Base-by-base conservation (phyloP, 2,888 invertebrate species). In the Apantesis nais region DNA sequence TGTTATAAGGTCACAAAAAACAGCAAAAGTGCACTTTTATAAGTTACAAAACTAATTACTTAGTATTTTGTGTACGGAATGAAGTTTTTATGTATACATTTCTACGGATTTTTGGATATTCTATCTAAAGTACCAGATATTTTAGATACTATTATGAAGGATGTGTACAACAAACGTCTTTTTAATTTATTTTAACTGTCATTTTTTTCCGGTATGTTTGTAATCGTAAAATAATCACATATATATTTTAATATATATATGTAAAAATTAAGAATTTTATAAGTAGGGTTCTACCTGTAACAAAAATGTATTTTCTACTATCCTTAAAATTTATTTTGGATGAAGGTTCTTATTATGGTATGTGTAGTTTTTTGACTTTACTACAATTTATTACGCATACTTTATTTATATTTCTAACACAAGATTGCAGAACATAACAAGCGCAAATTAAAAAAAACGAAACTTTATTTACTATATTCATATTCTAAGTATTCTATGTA, bases 251-350 rank as follows among this genome's bases (percentile, higher is more conserved):
- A 71, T 72, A 52, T 70, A 62, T 62, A 34, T 34, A 65, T 66
- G 63, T 68, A 66, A 69, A n/a, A 72, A 75, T 58, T 79, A 78
- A 73, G 75, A 77, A 79, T 81, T 80, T 79, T 81, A 68, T 82
- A 80, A 66, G 74, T 73, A 71, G 71, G 72, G 74, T 39, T 22
- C 48, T 61, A 61, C 44, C 61, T 58, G 29, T 58, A 58, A 76
- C 62, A 74, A 73, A 64, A 62, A 72, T 63, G 71, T 71, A 73
- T 75, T 78, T 76, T 76, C 71, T 71, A 80, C 67, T n/a, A 63
- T 65, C 68, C 61, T 73, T 41, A 71, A 68, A 73, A 74, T 73
- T 72, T 61, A 62, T 73, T 81, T 65, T 34, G 12, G 58, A 60
- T 19, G 48, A 52, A 22, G 34, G 29, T 58, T 39, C 22, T n/a